Conservation (phyloP, 2,888 invertebrate species). For the Lithophane ornitopus region DNA sequence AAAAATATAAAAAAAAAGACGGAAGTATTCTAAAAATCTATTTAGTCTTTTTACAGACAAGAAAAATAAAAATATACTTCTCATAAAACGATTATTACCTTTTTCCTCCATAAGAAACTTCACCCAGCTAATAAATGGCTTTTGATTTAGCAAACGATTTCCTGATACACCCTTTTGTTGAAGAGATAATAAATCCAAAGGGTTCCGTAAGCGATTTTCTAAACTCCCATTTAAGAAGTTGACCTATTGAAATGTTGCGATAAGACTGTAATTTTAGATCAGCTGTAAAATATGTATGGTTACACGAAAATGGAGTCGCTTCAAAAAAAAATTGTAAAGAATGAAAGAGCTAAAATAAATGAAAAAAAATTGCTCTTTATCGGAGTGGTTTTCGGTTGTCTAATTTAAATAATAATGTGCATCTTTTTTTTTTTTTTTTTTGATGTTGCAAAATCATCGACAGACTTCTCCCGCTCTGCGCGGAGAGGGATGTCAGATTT, state of each 20-base stretch:
- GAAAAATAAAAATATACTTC: slow-evolving; percentile 2
- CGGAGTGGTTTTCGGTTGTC: not conserved
- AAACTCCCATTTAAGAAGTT: slow-evolving; percentile 50
- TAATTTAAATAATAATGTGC: not conserved
- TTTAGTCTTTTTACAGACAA: not conserved
- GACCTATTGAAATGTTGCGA: not conserved
- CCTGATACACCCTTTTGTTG: slow-evolving; percentile 57
- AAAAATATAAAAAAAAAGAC: not conserved
- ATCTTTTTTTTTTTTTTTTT: no score
- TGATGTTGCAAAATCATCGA: no score
- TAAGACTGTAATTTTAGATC: not conserved
- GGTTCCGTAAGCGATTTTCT: slow-evolving; percentile 49
- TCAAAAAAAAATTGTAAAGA: not conserved
- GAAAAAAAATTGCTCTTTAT: not conserved
- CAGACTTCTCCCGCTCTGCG: no score
- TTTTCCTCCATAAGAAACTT: slow-evolving; percentile 40
- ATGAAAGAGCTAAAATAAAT: no score
- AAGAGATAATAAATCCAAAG: slow-evolving; percentile 58
- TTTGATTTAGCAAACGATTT: slow-evolving; percentile 64
- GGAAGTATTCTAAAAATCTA: not conserved
- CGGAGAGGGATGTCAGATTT: no score
- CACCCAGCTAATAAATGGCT: slow-evolving; percentile 42
- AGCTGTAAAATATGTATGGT: not conserved
- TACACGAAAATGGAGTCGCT: not conserved
- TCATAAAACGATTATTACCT: slow-evolving; percentile 12